phyloP scores from a whole-genome alignment of 30 jellyfish, hydroid and myxozoan genomes.

The Hydractinia echinata region DNA sequence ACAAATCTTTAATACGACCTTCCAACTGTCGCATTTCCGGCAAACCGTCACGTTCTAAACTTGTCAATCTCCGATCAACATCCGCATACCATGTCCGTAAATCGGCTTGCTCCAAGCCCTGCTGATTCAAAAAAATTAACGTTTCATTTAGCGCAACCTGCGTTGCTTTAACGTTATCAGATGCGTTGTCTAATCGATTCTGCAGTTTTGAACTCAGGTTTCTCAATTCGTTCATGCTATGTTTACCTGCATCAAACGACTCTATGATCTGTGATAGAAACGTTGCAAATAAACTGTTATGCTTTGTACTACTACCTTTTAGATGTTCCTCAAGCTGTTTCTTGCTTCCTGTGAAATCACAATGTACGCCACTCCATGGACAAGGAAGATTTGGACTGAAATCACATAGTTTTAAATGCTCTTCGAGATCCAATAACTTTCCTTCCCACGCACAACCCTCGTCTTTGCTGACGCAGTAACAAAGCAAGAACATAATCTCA shows the following conservation, averaged over 20 bases:
- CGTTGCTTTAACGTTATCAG: background rate
- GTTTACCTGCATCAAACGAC: background rate
- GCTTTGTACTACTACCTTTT: conserved; percentile 12
- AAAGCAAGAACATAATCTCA: conserved; percentile 37
- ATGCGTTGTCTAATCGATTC: background rate
- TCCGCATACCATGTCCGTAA: background rate
- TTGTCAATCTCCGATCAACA: background rate
- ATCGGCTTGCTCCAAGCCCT: background rate
- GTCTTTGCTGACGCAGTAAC: conserved; percentile 34
- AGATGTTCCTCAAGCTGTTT: conserved; percentile 26
- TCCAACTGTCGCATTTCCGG: background rate
- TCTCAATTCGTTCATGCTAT: conserved; percentile 6
- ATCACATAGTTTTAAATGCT: conserved; percentile 20
- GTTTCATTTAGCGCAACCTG: background rate
- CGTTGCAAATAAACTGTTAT: conserved; percentile 18
- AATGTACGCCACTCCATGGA: conserved; percentile 32
- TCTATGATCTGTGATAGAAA: background rate
- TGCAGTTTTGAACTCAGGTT: background rate
- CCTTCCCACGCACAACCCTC: conserved; percentile 68
- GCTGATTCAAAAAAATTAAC: background rate
- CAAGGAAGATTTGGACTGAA: background rate
- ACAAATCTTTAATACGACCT: background rate
- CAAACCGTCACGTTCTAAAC: background rate
- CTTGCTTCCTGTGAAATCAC: conserved; percentile 41
- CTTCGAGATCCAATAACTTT: conserved; percentile 23